Percentiles rank a stretch among this genome's conserved stretches.
Evolutionary conservation across 1,140 invertebrate species (phyloP).

Genomic region (Delia radicum): DNA sequence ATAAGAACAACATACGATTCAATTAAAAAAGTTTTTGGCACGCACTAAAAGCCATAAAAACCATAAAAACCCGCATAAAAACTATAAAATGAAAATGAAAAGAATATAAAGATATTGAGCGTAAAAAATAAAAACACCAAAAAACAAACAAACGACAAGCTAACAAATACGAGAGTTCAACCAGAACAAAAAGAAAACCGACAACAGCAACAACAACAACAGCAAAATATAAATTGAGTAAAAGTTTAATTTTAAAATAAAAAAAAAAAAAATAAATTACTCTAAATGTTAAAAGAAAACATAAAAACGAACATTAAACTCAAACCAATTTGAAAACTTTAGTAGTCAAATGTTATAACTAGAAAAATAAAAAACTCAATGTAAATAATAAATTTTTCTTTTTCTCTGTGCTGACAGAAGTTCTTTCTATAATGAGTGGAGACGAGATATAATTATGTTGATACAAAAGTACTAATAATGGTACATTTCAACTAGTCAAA

Average conservation of each 20-base stretch:
- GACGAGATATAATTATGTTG: too few species aligned
- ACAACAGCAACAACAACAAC: not conserved
- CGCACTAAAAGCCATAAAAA: conserved; percentile 55
- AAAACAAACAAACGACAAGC: not conserved
- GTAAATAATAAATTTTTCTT: not conserved
- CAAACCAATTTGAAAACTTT: not conserved
- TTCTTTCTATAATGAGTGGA: too few species aligned
- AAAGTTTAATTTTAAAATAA: not conserved
- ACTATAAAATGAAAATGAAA: conserved; percentile 55
- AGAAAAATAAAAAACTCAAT: not conserved
- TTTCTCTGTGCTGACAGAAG: too few species aligned
- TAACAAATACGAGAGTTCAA: not conserved
- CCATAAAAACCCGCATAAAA: conserved; percentile 55
- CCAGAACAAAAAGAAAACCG: not conserved
- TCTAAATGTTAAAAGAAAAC: not conserved
- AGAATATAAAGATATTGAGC: conserved; percentile 33
- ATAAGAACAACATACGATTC: conserved; percentile 34
- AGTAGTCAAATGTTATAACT: too few species aligned
- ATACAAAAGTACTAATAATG: too few species aligned
- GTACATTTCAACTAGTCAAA: too few species aligned
- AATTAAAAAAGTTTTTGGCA: conserved; percentile 55
- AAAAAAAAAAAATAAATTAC: not conserved
- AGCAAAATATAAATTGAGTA: not conserved
- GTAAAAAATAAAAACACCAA: not conserved
- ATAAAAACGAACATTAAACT: conserved; percentile 10